Evolutionary conservation across 2,113 vertebrate genomes (phyloP).

Genomic region (Pseudopipra pipra): DNA sequence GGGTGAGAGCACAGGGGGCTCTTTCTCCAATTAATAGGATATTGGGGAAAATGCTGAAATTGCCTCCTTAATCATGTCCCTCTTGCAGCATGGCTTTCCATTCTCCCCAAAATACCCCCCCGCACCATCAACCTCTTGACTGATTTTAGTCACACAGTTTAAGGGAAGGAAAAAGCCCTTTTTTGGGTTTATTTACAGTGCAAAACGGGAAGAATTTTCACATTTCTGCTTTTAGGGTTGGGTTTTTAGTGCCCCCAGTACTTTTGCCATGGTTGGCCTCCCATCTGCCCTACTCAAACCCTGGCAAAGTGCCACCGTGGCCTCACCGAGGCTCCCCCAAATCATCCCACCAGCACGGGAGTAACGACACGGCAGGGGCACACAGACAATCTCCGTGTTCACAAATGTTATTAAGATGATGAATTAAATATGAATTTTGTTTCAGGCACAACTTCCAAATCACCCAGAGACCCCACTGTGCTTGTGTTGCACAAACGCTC

Average conservation of each 20-base stretch:
- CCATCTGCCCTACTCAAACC: accelerated
- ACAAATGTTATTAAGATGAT: neutral
- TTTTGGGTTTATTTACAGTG: neutral
- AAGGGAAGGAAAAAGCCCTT: neutral
- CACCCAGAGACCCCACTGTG: neutral
- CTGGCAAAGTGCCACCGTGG: accelerated
- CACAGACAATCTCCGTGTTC: accelerated
- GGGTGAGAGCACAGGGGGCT: neutral
- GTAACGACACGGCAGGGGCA: accelerated
- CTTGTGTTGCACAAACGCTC: neutral
- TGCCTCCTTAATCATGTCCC: accelerated
- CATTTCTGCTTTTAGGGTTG: neutral
- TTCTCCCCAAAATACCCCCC: neutral
- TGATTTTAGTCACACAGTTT: neutral
- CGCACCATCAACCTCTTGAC: accelerated
- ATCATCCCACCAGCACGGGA: neutral
- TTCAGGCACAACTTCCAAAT: neutral
- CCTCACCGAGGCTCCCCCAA: neutral
- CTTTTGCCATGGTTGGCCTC: neutral
- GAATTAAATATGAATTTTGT: slow-evolving; percentile 47
- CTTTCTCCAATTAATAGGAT: neutral
- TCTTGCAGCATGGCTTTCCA: accelerated
- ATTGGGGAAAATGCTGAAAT: neutral
- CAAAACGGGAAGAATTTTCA: neutral
- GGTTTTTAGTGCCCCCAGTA: neutral